Percentiles rank a stretch among this genome's conserved stretches.
Evolutionary conservation across 2,113 vertebrate species (phyloP).

Genomic region (Polypterus senegalus): DNA sequence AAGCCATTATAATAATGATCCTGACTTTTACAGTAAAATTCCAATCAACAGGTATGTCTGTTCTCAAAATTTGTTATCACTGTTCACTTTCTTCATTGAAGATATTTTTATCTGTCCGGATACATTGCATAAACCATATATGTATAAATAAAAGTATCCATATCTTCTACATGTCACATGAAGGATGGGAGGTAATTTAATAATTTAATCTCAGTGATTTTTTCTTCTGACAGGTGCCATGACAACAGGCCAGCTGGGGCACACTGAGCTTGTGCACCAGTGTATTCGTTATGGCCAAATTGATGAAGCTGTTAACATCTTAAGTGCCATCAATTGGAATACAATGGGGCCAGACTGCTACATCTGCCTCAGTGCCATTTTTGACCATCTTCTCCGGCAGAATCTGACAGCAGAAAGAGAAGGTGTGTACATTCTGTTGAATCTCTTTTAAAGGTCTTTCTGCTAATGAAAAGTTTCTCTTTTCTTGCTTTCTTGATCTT

Average conservation of each 20-base stretch:
- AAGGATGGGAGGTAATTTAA: too few species aligned
- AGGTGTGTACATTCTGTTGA: constrained; percentile 41
- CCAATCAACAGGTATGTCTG: too few species aligned
- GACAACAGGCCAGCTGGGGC: constrained; percentile 58
- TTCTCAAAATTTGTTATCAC: too few species aligned
- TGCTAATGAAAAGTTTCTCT: neutral
- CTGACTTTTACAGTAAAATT: too few species aligned
- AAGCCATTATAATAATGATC: too few species aligned
- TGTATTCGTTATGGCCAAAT: constrained; percentile 62
- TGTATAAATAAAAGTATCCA: too few species aligned
- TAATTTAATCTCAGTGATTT: constrained; percentile 13
- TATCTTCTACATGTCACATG: too few species aligned
- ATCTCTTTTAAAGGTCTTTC: neutral
- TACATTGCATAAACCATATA: too few species aligned
- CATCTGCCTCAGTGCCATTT: constrained; percentile 59
- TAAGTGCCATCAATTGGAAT: constrained; percentile 86
- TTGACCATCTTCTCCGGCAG: constrained; percentile 79
- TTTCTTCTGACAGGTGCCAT: constrained; percentile 54
- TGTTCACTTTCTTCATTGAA: too few species aligned
- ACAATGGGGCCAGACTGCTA: constrained; percentile 61
- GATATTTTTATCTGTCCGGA: too few species aligned
- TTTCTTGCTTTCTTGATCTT: neutral
- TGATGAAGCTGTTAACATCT: constrained; percentile 62
- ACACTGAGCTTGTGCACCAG: constrained; percentile 66
- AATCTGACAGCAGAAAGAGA: constrained; percentile 68